Percentiles rank a stretch among this genome's conserved stretches.
phyloP scores from a whole-genome alignment of 2,797 vertebrate genomes.

The Clarias fuscus region DNA sequence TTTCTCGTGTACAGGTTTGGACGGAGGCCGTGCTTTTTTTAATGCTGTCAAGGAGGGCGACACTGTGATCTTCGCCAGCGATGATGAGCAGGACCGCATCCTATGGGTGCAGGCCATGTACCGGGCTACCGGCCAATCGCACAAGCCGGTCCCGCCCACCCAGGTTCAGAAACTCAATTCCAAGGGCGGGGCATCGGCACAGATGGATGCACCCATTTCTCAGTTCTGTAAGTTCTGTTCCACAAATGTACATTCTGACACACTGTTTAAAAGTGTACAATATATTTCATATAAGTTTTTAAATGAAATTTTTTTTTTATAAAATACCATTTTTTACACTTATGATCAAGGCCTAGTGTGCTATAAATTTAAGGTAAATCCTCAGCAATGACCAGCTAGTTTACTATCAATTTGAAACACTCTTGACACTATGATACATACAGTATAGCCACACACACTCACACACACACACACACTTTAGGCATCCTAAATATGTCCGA shows the following conservation, averaged over 20 bases:
- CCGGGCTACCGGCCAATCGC: conserved; percentile 96
- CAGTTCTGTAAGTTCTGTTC: conserved; percentile 99
- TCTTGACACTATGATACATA: neutral
- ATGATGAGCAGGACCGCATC: conserved; percentile 98
- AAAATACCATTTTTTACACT: neutral
- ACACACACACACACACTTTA: conserved; percentile 49
- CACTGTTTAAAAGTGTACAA: neutral
- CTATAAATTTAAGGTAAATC: neutral
- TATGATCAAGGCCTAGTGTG: neutral
- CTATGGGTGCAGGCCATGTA: conserved; percentile 99
- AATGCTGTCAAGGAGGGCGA: conserved; percentile 99
- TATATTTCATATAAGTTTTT: conserved; percentile 1
- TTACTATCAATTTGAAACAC: neutral
- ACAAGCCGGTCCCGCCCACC: conserved; percentile 98
- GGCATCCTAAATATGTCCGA: neutral
- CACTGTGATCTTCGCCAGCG: conserved; percentile 98
- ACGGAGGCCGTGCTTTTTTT: conserved; percentile 97
- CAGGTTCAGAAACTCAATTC: conserved; percentile 99
- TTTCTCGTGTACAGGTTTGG: conserved; percentile 81
- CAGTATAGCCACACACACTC: conserved; percentile 52
- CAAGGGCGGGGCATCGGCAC: conserved; percentile 95
- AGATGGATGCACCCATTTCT: conserved; percentile 98
- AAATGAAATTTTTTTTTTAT: too few species aligned
- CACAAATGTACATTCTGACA: conserved; percentile 48
- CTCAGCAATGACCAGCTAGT: neutral